phyloP scores from a whole-genome alignment of 1,140 invertebrate species.

The Pseudoatta argentina region DNA sequence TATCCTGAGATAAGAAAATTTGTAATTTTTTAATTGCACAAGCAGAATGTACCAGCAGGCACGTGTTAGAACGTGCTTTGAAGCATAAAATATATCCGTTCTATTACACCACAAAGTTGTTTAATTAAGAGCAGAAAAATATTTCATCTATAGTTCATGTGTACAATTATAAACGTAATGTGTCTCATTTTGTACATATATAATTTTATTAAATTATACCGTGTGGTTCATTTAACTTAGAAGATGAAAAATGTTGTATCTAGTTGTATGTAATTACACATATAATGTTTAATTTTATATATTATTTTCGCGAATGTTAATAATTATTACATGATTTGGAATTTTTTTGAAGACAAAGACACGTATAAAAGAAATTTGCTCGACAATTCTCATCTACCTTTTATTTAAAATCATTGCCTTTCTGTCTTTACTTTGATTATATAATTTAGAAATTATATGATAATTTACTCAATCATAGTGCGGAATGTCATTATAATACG shows the following conservation, averaged over 20 bases:
- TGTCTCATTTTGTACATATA: neutral
- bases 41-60: neutral
- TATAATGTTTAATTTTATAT: neutral
- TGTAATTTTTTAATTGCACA: slow-evolving; percentile 2
- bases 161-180: neutral
- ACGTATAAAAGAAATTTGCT: neutral
- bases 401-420: neutral
- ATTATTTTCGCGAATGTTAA: neutral
- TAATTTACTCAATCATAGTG: neutral
- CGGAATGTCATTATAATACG: neutral
- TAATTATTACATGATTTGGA: neutral
- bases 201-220: neutral
- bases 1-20: slow-evolving; percentile 3
- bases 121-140: neutral
- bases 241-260: neutral
- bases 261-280: neutral
- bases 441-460: neutral
- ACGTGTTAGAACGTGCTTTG: slow-evolving; percentile 3
- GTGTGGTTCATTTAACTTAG: neutral
- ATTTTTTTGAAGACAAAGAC: neutral
- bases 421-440: neutral
- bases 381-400: no score
- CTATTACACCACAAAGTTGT: neutral
- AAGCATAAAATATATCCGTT: neutral
- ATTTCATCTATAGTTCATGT: neutral